Evolutionary conservation across 1,140 invertebrate species (phyloP).

Genomic region (Episyrphus balteatus): DNA sequence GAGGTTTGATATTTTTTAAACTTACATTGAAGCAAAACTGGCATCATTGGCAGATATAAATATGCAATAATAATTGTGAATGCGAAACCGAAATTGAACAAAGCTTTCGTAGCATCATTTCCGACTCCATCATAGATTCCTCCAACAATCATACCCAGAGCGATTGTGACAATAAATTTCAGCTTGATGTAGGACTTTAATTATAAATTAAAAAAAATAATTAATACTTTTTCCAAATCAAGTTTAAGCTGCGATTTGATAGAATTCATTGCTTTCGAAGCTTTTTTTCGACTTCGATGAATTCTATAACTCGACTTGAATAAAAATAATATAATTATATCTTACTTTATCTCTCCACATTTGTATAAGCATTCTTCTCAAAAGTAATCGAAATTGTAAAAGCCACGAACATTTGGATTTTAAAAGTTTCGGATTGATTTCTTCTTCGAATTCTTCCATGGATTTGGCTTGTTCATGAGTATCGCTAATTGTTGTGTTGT

Average conservation of each 20-base stretch:
- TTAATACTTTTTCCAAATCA: background rate
- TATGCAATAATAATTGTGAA: constrained; percentile 65
- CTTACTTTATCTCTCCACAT: constrained; percentile 56
- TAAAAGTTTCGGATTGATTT: constrained; percentile 36
- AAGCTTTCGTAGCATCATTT: constrained; percentile 63
- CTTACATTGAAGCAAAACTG: constrained; percentile 65
- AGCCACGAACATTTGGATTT: constrained; percentile 46
- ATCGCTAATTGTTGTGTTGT: constrained; percentile 19
- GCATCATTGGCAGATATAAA: constrained; percentile 69
- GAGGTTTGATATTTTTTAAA: constrained; percentile 10
- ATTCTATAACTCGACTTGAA: no score
- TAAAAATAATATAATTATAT: no score
- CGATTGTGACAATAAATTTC: constrained; percentile 53
- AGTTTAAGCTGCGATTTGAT: no score
- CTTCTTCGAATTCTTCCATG: constrained; percentile 28
- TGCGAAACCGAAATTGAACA: constrained; percentile 75
- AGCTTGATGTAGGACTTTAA: constrained; percentile 59
- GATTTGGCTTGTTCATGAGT: constrained; percentile 32
- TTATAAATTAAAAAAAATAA: background rate
- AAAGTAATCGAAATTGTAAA: constrained; percentile 53
- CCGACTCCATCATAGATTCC: constrained; percentile 58
- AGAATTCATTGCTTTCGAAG: no score
- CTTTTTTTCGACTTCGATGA: no score
- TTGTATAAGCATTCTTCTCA: constrained; percentile 57
- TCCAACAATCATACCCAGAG: constrained; percentile 59